Evolutionary conservation across 2,888 invertebrate genomes (phyloP).

Genomic region (Phorcus lineatus): DNA sequence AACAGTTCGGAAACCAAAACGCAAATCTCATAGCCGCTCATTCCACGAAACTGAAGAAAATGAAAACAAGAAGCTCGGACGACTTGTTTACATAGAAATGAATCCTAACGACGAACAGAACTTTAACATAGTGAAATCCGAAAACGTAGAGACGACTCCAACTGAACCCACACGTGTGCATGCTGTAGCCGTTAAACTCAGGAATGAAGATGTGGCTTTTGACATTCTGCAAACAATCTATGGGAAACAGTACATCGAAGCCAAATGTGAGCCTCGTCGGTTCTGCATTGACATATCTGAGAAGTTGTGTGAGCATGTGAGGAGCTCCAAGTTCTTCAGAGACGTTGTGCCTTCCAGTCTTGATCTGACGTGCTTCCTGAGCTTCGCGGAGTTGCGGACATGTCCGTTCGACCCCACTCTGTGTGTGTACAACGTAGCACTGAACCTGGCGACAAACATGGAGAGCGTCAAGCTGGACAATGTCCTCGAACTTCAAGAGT

Average conservation of each 20-base stretch:
- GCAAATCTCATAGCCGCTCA: not conserved
- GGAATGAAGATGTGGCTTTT: slow-evolving; percentile 26
- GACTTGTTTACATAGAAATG: not conserved
- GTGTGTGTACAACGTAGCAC: not conserved
- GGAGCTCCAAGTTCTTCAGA: not conserved
- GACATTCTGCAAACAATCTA: slow-evolving; percentile 30
- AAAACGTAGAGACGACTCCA: not conserved
- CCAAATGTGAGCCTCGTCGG: slow-evolving; percentile 37
- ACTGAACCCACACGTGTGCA: not conserved
- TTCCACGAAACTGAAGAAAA: not conserved
- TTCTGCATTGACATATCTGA: slow-evolving; percentile 41
- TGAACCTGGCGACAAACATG: not conserved
- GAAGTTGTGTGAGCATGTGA: slow-evolving; percentile 24
- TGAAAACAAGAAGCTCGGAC: not conserved
- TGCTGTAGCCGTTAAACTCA: not conserved
- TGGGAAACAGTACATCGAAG: slow-evolving; percentile 35
- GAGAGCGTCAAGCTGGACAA: not conserved
- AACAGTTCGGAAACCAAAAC: not conserved
- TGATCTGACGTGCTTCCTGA: not conserved
- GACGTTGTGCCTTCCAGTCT: not conserved
- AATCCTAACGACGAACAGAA: not conserved
- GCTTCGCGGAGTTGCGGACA: not conserved
- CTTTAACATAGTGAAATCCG: not conserved
- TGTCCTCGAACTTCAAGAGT: not conserved
- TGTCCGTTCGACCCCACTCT: not conserved